Percentiles rank a stretch among this genome's conserved stretches.
Conservation (phyloP, 2,113 vertebrate species). For the Anthoscopus minutus region DNA sequence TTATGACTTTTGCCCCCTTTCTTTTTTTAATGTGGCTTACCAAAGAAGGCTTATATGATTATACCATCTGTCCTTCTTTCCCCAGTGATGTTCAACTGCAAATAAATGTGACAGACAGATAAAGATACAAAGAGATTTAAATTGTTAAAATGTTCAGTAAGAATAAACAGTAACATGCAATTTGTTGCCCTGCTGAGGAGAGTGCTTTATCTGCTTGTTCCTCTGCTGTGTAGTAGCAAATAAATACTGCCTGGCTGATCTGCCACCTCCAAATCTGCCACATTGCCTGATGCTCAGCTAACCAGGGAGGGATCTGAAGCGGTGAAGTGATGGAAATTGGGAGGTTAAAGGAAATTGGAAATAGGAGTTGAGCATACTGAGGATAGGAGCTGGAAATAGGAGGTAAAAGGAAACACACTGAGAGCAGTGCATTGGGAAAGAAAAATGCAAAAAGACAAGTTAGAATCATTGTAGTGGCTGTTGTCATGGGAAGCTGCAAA, state of each 20-base stretch:
- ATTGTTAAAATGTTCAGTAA: neutral
- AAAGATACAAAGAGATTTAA: constrained; percentile 13
- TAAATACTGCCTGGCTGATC: neutral
- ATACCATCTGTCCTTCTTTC: neutral
- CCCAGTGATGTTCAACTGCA: neutral
- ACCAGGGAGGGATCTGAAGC: neutral
- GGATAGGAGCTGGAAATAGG: neutral
- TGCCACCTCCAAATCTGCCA: neutral
- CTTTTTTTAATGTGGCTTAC: neutral
- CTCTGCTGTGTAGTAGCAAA: neutral
- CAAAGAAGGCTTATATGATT: constrained; percentile 2
- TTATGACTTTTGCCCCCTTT: neutral
- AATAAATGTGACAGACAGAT: neutral
- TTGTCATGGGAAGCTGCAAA: neutral
- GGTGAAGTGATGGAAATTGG: neutral
- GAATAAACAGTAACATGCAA: neutral
- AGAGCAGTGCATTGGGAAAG: neutral
- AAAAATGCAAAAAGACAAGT: neutral
- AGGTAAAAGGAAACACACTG: neutral
- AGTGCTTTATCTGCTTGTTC: neutral
- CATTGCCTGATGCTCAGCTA: neutral
- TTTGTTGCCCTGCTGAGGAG: neutral
- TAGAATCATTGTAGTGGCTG: neutral
- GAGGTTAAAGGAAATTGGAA: neutral
- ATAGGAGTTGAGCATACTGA: neutral